These are phyloP conservation scores for Desmodus rotundus DNA, from an alignment of 2,113 vertebrate genomes.

Conservation along the genomic window DNA sequence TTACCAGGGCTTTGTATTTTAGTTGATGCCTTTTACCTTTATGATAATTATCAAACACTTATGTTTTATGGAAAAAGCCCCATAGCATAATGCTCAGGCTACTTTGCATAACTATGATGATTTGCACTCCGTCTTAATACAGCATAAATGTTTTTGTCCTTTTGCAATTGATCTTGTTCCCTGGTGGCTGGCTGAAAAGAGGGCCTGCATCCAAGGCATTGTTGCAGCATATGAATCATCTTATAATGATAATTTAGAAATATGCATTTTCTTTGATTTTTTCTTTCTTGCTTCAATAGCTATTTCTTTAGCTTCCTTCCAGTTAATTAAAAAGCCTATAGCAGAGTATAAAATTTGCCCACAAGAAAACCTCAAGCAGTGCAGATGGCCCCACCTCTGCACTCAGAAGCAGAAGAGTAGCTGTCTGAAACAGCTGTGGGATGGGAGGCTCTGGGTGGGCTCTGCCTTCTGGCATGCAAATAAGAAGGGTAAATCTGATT, in stretches of 20 bases:
- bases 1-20: not conserved
- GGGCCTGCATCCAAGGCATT: not conserved
- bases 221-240: not conserved
- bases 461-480: constrained; percentile 46
- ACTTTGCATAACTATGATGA: not conserved
- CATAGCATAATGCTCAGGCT: not conserved
- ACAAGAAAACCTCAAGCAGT: constrained; percentile 38
- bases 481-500: not conserved
- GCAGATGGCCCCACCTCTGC: constrained; percentile 28
- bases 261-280: not conserved
- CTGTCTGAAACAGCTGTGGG: not conserved
- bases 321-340: constrained; percentile 50
- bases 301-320: constrained; percentile 24
- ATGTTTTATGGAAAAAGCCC: constrained; percentile 13
- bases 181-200: not conserved
- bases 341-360: constrained; percentile 21
- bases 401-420: not conserved
- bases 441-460: not conserved
- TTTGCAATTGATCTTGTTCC: not conserved
- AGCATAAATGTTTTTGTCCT: not conserved
- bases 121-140: constrained; percentile 5
- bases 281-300: not conserved
- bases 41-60: constrained; percentile 29
- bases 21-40: constrained; percentile 14
- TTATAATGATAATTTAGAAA: not conserved